These are phyloP conservation scores for Tragulus kanchil DNA, from an alignment of 2,113 vertebrate species.

Conservation along the genomic window DNA sequence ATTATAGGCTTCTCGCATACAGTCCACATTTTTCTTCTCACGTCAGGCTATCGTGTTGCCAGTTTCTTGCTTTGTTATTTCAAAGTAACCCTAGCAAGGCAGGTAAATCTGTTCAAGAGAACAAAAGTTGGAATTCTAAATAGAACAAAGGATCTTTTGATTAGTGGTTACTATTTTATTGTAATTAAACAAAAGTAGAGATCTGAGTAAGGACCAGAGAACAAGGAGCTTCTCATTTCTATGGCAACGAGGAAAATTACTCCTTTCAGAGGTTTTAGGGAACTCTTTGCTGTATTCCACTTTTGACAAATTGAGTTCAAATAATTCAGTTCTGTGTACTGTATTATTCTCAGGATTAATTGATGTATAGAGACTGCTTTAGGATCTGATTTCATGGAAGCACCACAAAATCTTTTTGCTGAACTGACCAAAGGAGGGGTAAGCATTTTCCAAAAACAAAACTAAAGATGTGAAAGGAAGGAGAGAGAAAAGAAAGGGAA, in stretches of 20 bases:
- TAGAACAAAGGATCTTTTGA: constrained; percentile 61
- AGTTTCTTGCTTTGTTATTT: not conserved
- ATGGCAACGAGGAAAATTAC: constrained; percentile 61
- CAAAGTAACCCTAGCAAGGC: not conserved
- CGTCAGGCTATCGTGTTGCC: not conserved
- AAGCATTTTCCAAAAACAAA: not conserved
- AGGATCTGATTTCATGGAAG: not conserved
- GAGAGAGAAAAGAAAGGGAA: not conserved
- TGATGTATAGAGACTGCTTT: not conserved
- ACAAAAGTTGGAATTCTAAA: constrained; percentile 45
- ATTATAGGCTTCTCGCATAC: not conserved
- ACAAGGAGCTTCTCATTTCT: constrained; percentile 58
- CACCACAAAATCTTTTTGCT: not conserved
- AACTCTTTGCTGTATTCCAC: constrained; percentile 34
- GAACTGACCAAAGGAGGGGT: not conserved
- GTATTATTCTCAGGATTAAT: constrained; percentile 43
- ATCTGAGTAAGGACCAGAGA: constrained; percentile 37
- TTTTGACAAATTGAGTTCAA: constrained; percentile 64
- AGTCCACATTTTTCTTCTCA: not conserved
- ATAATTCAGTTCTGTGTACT: not conserved
- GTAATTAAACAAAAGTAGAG: constrained; percentile 67
- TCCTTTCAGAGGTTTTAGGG: constrained; percentile 47
- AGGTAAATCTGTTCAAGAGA: constrained; percentile 10
- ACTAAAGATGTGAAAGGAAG: not conserved
- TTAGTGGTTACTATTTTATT: constrained; percentile 55